A percentile compares a stretch with the other conserved stretches of the same genome.
Evolutionary conservation across 1,140 invertebrate species (phyloP).

Genomic region (Papilio machaon): DNA sequence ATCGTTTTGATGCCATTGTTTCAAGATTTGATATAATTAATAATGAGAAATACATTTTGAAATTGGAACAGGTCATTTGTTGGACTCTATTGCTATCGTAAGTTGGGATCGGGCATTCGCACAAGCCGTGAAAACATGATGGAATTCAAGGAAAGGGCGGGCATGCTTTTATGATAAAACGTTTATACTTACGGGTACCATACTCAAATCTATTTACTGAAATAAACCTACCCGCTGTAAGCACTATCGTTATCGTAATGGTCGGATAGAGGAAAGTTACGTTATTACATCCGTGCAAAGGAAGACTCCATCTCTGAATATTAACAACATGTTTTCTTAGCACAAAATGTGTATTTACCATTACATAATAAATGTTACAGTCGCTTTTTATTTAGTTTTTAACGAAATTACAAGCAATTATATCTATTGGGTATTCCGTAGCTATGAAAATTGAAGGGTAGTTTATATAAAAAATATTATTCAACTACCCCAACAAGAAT

Average conservation of each 20-base stretch:
- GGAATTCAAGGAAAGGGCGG: not conserved
- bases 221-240: not conserved
- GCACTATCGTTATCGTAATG: not conserved
- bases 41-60: not conserved
- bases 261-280: not conserved
- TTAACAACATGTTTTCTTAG: not conserved
- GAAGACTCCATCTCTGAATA: not conserved
- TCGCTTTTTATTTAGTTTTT: not conserved
- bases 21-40: not conserved
- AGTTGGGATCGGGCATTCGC: not conserved
- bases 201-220: not conserved
- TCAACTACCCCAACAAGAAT: not conserved
- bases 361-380: not conserved
- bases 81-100: not conserved
- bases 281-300: not conserved
- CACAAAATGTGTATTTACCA: not conserved
- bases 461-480: not conserved
- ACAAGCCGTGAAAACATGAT: not conserved
- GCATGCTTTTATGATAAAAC: not conserved
- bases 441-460: not conserved
- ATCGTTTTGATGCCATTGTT: not conserved
- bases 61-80: not conserved
- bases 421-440: not conserved
- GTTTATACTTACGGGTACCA: not conserved
- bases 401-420: not conserved